Conservation (phyloP, 2,888 invertebrate genomes). For the Lagria hirta region DNA sequence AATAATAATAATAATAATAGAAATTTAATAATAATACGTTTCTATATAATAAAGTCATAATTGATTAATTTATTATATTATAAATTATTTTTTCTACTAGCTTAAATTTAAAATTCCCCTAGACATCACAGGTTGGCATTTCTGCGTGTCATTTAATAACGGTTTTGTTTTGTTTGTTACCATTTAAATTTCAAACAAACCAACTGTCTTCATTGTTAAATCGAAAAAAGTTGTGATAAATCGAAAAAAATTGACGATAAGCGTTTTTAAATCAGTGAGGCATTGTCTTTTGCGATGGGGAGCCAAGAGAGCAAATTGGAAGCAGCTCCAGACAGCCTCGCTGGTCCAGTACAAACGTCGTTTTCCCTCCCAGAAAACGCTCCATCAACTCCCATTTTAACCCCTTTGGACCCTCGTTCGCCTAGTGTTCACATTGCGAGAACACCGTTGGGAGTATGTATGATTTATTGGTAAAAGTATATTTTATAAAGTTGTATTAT, state of each 20-base stretch:
- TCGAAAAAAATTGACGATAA: neutral
- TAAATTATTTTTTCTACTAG: too few species aligned
- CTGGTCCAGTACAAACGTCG: slow-evolving; percentile 1
- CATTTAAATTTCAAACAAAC: slow-evolving; percentile 17
- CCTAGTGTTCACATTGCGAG: slow-evolving; percentile 62
- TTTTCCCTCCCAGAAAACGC: slow-evolving; percentile 13
- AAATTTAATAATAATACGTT: too few species aligned
- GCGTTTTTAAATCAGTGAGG: neutral
- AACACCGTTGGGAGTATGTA: slow-evolving; percentile 61
- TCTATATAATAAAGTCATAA: too few species aligned
- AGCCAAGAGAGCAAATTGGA: slow-evolving; percentile 36
- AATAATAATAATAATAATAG: too few species aligned
- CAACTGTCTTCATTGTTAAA: neutral
- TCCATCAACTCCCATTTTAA: slow-evolving; percentile 37
- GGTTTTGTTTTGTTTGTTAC: slow-evolving; percentile 19
- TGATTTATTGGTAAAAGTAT: slow-evolving; percentile 2
- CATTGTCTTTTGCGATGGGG: slow-evolving; percentile 33
- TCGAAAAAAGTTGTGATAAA: too few species aligned
- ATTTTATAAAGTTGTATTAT: slow-evolving; percentile 15
- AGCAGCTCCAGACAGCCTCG: slow-evolving; percentile 20
- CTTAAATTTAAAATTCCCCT: too few species aligned
- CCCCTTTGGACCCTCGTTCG: slow-evolving; percentile 59
- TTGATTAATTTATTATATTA: too few species aligned
- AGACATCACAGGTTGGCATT: too few species aligned
- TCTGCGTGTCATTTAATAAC: too few species aligned